Conservation (phyloP, 2,113 vertebrate species). For the Leucopsar rothschildi region DNA sequence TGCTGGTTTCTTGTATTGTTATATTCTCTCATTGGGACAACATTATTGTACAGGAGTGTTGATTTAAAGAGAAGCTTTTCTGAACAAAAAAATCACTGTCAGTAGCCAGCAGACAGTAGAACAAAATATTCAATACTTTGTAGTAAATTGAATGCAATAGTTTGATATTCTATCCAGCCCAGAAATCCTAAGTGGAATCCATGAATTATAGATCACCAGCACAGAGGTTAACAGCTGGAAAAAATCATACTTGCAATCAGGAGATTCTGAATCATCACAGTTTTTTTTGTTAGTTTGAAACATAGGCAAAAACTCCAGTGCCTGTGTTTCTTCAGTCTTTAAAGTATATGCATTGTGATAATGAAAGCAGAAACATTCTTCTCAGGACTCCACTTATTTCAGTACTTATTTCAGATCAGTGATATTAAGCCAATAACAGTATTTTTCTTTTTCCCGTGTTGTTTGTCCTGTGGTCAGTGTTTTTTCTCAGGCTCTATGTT, state of each 20-base stretch:
- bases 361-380: not conserved
- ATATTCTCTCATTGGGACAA: constrained; percentile 43
- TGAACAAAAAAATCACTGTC: not conserved
- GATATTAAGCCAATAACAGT: not conserved
- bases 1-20: constrained; percentile 43
- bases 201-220: not conserved
- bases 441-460: not conserved
- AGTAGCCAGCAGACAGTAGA: not conserved
- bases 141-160: not conserved
- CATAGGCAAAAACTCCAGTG: not conserved
- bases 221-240: constrained; percentile 29
- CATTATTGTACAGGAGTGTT: constrained; percentile 35
- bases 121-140: not conserved
- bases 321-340: not conserved
- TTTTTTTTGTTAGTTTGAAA: not conserved
- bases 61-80: constrained; percentile 20
- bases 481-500: not conserved
- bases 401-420: not conserved
- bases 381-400: not conserved
- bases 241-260: not conserved
- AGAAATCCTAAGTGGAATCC: not conserved
- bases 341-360: not conserved
- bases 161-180: not conserved
- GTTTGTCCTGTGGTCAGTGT: not conserved
- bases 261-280: not conserved